Percentiles rank a stretch among this genome's conserved stretches.
Conservation (phyloP, 2,888 invertebrate species). For the Cryptus armator region DNA sequence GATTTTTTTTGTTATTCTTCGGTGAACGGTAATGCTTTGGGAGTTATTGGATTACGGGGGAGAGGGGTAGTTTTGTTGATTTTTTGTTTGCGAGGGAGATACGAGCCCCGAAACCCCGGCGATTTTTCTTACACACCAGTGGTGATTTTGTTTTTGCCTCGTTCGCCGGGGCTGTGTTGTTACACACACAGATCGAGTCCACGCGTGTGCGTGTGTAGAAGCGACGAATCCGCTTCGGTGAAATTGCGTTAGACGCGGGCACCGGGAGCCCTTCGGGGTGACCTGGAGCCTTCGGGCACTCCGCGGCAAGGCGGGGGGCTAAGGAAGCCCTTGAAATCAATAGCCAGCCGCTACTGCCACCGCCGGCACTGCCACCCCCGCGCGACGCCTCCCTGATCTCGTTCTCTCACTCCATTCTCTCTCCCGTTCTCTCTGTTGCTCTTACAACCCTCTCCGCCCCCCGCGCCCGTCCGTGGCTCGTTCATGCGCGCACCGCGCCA, state of each 20-base stretch:
- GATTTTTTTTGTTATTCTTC: background rate
- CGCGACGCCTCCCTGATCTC: conserved; percentile 75
- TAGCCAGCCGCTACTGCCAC: conserved; percentile 84
- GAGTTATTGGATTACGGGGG: background rate
- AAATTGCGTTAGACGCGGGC: conserved; percentile 77
- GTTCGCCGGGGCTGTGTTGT: background rate
- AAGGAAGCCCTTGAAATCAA: conserved; percentile 85
- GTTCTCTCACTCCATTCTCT: conserved; percentile 54
- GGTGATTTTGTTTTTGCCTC: conserved; percentile 44
- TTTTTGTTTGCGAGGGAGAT: background rate
- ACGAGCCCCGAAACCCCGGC: background rate
- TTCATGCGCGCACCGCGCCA: conserved; percentile 52
- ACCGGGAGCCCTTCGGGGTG: conserved; percentile 78
- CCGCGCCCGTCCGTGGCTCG: conserved; percentile 25
- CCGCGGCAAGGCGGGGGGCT: conserved; percentile 78
- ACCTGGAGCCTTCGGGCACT: conserved; percentile 81
- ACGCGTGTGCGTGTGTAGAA: conserved; percentile 4
- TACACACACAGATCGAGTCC: background rate
- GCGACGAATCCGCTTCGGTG: conserved; percentile 32
- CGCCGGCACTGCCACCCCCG: conserved; percentile 79
- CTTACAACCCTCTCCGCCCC: background rate
- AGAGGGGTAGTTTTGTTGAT: background rate
- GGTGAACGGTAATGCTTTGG: background rate
- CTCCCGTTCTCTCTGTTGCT: background rate
- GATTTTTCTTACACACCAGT: conserved; percentile 9